Evolutionary conservation across 2,888 invertebrate species (phyloP).

Genomic region (Cosmia pyralina): DNA sequence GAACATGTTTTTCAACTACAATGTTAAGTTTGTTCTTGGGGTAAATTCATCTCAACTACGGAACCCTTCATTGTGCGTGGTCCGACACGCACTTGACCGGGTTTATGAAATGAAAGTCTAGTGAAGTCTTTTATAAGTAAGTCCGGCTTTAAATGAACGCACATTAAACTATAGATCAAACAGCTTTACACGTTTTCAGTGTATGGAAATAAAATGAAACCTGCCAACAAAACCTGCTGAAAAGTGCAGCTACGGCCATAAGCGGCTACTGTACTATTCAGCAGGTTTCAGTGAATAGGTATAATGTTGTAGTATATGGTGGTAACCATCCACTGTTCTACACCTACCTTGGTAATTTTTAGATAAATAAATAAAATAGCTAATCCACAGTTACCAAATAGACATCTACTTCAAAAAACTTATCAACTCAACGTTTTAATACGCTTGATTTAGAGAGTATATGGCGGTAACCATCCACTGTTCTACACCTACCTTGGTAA

Average conservation of each 20-base stretch:
- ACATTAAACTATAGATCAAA: too few relatives aligned
- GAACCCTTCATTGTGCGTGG: too few relatives aligned
- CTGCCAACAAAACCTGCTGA: background rate
- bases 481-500: background rate
- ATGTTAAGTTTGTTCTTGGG: too few relatives aligned
- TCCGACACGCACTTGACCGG: too few relatives aligned
- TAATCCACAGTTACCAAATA: background rate
- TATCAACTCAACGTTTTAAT: slow-evolving; percentile 37
- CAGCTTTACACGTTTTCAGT: background rate
- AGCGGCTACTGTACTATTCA: background rate
- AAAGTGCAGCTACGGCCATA: background rate
- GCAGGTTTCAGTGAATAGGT: background rate
- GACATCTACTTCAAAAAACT: background rate
- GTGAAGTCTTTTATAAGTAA: too few relatives aligned
- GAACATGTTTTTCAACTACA: too few relatives aligned
- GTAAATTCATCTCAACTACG: too few relatives aligned
- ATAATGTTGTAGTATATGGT: background rate
- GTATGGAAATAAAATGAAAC: background rate
- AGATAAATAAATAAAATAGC: background rate
- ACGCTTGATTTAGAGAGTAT: slow-evolving; percentile 22
- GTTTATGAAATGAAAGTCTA: background rate
- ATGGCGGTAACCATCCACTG: too few relatives aligned
- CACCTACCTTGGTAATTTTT: background rate
- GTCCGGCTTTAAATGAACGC: background rate
- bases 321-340: background rate